A percentile compares a stretch with the other conserved stretches of the same genome.
These are phyloP conservation scores for Macrosteles quadrilineatus DNA, from an alignment of 1,140 invertebrate species.

Conservation along the genomic window DNA sequence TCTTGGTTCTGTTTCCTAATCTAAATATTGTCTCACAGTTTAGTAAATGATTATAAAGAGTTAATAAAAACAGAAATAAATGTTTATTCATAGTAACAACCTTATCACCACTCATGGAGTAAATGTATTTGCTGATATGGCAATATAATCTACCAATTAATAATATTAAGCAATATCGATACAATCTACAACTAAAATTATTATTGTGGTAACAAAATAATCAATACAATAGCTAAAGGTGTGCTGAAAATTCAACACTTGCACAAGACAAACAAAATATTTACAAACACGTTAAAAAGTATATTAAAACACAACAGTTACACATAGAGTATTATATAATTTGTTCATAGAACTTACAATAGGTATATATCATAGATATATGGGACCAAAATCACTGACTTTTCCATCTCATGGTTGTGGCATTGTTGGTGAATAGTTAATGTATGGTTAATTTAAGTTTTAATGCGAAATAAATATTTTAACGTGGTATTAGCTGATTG, in stretches of 20 bases:
- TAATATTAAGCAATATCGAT: not conserved
- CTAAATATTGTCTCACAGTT: too few relatives aligned
- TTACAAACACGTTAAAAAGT: not conserved
- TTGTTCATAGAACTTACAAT: constrained; percentile 92
- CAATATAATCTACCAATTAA: not conserved
- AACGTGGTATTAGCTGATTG: too few relatives aligned
- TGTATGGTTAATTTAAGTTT: too few relatives aligned
- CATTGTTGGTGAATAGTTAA: not conserved
- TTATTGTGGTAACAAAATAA: not conserved
- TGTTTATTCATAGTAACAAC: constrained; percentile 1
- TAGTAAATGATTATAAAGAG: too few relatives aligned
- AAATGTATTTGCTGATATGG: not conserved
- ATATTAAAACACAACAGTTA: constrained; percentile 35
- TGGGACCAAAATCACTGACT: constrained; percentile 74
- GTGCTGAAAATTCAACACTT: too few relatives aligned
- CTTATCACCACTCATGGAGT: not conserved
- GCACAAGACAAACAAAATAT: not conserved
- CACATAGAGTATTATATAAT: constrained; percentile 41
- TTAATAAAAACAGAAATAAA: too few relatives aligned
- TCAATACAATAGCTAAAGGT: too few relatives aligned
- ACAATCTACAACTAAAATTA: constrained; percentile 4
- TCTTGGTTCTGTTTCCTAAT: too few relatives aligned
- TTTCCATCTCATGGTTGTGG: constrained; percentile 50
- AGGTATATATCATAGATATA: constrained; percentile 96
- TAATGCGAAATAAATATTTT: too few relatives aligned